Conservation (phyloP, 2,888 invertebrate species). For the Drosophila nigritarsus region DNA sequence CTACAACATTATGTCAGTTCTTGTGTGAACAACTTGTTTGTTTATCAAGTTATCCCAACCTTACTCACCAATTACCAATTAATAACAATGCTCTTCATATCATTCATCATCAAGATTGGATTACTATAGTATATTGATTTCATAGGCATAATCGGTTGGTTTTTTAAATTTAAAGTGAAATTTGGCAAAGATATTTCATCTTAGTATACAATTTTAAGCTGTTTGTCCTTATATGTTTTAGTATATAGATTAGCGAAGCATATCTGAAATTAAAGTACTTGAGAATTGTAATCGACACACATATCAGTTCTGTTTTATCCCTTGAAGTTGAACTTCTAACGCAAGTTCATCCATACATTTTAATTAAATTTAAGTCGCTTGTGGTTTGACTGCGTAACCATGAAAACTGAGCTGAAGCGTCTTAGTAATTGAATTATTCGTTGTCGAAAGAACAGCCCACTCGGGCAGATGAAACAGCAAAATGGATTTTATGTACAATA, state of each 20-base stretch:
- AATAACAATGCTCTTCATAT: not conserved
- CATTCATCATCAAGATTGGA: not conserved
- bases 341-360: not conserved
- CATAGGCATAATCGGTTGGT: not conserved
- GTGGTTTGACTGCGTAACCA: not conserved
- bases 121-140: not conserved
- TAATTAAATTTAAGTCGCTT: not conserved
- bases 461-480: slow-evolving; percentile 5
- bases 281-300: not conserved
- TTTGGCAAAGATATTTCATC: not conserved
- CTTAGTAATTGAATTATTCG: slow-evolving; percentile 5
- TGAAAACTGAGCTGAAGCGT: not conserved
- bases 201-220: not conserved
- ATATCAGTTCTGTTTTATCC: not conserved
- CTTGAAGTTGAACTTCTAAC: not conserved
- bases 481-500: slow-evolving; percentile 7
- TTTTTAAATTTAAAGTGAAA: not conserved
- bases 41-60: not conserved
- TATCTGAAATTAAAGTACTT: not conserved
- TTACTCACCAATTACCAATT: not conserved
- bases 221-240: not conserved
- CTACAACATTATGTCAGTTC: no score
- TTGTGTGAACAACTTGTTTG: not conserved
- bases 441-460: not conserved
- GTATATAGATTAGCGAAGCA: not conserved